Evolutionary conservation across 1,140 invertebrate species (phyloP).

Genomic region (Antheraea mylitta): DNA sequence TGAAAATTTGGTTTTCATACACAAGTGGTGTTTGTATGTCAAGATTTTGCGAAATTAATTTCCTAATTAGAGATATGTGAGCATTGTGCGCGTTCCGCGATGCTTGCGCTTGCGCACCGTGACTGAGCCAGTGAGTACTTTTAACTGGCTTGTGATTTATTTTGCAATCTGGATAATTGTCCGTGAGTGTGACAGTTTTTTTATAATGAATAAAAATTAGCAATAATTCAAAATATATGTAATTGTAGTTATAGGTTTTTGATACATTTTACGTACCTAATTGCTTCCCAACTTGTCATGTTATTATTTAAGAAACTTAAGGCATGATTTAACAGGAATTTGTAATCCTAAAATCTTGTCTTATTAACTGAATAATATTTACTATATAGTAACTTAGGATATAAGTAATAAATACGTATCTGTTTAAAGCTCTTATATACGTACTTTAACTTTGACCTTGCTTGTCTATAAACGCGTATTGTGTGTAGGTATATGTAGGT

Average conservation of each 20-base stretch:
- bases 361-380: no score
- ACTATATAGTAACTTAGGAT: no score
- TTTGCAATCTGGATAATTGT: neutral
- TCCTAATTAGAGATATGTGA: constrained; percentile 21
- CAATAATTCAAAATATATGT: neutral
- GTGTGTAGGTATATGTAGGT: neutral
- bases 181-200: neutral
- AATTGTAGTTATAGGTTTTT: no score
- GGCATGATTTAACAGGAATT: no score
- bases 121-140: constrained; percentile 10
- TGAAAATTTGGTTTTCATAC: neutral
- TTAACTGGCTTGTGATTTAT: neutral
- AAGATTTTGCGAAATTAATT: constrained; percentile 5
- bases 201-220: neutral
- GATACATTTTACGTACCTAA: no score
- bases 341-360: no score
- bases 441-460: neutral
- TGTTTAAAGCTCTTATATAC: no score
- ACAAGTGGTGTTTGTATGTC: neutral
- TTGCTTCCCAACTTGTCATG: no score
- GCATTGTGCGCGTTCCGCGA: constrained; percentile 29
- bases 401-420: no score
- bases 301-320: no score
- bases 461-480: neutral
- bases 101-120: constrained; percentile 26